Evolutionary conservation across 2,888 invertebrate species (phyloP).

Genomic region (Calliopum simillimum): DNA sequence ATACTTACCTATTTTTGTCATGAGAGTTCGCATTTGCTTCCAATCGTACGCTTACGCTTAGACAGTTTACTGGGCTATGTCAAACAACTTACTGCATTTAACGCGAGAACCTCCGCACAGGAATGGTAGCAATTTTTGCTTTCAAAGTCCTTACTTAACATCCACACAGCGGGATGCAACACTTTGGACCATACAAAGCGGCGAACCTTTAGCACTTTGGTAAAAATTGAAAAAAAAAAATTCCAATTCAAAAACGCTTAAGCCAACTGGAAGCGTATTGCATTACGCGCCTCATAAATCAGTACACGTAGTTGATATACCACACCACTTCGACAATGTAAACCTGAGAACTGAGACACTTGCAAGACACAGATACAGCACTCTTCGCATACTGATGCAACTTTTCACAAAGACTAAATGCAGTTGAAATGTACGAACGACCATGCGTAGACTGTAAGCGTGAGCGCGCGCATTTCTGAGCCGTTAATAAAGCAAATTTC

Average conservation of each 20-base stretch:
- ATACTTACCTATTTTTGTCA: no score
- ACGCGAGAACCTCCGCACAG: constrained; percentile 34
- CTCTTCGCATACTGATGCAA: constrained; percentile 6
- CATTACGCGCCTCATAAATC: constrained; percentile 68
- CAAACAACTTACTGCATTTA: constrained; percentile 28
- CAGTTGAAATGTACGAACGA: constrained; percentile 20
- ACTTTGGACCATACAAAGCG: constrained; percentile 33
- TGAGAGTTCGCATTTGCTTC: no score
- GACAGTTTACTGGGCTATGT: constrained; percentile 4
- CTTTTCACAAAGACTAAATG: no score
- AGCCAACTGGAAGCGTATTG: constrained; percentile 59
- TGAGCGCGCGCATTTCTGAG: constrained; percentile 7
- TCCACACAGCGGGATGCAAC: constrained; percentile 45
- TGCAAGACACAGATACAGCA: no score
- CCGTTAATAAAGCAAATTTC: constrained; percentile 67
- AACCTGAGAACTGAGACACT: no score
- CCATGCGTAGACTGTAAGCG: constrained; percentile 49
- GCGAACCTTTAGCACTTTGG: constrained; percentile 2
- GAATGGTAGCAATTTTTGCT: constrained; percentile 49
- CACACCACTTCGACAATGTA: no score
- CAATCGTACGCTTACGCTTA: no score
- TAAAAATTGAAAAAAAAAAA: constrained; percentile 43
- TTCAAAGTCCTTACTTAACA: constrained; percentile 45
- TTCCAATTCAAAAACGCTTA: constrained; percentile 59
- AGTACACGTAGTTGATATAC: constrained; percentile 43